phyloP scores from a whole-genome alignment of 2,888 invertebrate genomes.

The Pocota personata region DNA sequence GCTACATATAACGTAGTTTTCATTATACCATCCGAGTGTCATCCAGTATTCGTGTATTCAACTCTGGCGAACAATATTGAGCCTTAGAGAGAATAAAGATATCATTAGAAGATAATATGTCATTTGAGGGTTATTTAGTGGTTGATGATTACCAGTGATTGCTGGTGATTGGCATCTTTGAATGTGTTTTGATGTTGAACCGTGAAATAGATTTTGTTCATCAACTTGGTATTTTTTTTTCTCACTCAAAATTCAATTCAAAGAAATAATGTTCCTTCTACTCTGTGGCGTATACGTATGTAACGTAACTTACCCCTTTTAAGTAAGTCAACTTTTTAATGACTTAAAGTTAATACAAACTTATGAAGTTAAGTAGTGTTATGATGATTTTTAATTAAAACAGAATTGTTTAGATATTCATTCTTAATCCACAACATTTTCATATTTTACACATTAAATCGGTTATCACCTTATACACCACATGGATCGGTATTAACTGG shows the following conservation, averaged over 20 bases:
- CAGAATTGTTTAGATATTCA: not conserved
- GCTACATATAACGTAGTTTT: conserved; percentile 5
- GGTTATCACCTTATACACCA: not conserved
- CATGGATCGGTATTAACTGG: not conserved
- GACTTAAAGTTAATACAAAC: not conserved
- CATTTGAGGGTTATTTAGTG: conserved; percentile 63
- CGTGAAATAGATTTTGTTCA: not conserved
- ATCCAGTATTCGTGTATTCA: conserved; percentile 28
- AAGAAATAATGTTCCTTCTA: too few relatives aligned
- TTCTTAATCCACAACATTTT: not conserved
- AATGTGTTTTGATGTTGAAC: not conserved
- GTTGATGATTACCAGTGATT: conserved; percentile 48
- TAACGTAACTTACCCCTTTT: not conserved
- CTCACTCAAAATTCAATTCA: not conserved
- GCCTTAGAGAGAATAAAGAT: conserved; percentile 43
- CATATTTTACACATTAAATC: not conserved
- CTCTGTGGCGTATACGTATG: not conserved
- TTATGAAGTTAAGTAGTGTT: not conserved
- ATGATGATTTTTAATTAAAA: not conserved
- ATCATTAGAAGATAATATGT: conserved; percentile 62
- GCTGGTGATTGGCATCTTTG: conserved; percentile 20
- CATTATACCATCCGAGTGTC: conserved; percentile 17
- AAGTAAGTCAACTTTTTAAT: not conserved
- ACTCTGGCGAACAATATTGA: conserved; percentile 31
- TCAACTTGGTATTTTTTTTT: not conserved